Conservation (phyloP, 2,113 vertebrate species). For the Tragelaphus scriptus region DNA sequence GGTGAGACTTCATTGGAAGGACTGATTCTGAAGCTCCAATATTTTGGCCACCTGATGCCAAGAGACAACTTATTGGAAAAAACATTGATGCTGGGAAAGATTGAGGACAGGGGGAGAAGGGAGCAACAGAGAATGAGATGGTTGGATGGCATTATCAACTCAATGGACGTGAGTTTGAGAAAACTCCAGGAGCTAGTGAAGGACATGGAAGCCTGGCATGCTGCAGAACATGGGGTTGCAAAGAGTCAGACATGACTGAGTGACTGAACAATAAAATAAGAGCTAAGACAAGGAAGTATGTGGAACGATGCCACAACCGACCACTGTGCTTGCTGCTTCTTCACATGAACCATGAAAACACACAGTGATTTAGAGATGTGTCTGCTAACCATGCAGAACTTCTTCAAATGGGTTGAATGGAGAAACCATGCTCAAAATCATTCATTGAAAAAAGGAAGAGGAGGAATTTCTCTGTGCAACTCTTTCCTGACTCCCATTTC, state of each 20-base stretch:
- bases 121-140: background rate
- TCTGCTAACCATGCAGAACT: background rate
- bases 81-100: background rate
- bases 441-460: background rate
- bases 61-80: background rate
- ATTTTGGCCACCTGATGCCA: background rate
- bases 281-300: background rate
- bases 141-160: background rate
- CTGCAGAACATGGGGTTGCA: background rate
- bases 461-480: background rate
- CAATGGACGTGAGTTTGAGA: background rate
- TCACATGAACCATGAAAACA: background rate
- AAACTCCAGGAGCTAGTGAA: background rate
- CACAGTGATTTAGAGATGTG: accelerated
- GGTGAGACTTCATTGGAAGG: background rate
- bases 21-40: background rate
- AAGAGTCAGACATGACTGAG: background rate
- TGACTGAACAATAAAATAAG: background rate
- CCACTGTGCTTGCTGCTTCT: background rate
- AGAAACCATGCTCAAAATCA: background rate
- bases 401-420: background rate
- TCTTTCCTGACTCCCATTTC: background rate
- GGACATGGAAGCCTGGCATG: background rate
- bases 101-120: background rate
- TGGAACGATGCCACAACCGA: accelerated